Conservation (phyloP, 2,113 vertebrate genomes). For the Poecilia latipinna region DNA sequence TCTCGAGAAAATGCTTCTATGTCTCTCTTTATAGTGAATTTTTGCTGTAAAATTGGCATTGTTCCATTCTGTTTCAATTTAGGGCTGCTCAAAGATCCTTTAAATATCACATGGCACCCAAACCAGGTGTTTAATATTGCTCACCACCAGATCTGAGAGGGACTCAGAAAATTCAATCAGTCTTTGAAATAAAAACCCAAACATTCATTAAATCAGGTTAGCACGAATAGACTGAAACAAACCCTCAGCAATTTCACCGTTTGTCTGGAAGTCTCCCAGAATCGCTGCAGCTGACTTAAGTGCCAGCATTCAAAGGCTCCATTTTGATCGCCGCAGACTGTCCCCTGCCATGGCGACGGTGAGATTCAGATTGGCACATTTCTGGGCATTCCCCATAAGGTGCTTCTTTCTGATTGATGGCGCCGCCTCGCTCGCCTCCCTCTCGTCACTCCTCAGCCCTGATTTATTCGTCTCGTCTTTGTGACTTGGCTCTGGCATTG, state of each 20-base stretch:
- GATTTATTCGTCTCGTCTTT: conserved; percentile 77
- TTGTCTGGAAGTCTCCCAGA: conserved; percentile 46
- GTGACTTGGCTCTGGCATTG: conserved; percentile 77
- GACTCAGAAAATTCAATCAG: not conserved
- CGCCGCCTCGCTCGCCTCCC: conserved; percentile 55
- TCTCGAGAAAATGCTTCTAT: not conserved
- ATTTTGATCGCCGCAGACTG: conserved; percentile 36
- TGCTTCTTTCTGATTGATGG: conserved; percentile 75
- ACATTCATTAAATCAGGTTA: conserved; percentile 18
- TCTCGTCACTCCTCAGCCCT: conserved; percentile 60
- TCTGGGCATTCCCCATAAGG: conserved; percentile 76
- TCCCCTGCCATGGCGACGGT: conserved; percentile 35
- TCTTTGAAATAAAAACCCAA: not conserved
- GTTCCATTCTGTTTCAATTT: not conserved
- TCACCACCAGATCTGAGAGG: not conserved
- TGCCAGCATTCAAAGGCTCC: conserved; percentile 56
- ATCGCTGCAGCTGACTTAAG: conserved; percentile 33
- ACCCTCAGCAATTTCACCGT: conserved; percentile 19
- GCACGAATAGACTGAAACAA: not conserved
- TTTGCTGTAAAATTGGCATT: not conserved
- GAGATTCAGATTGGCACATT: conserved; percentile 67
- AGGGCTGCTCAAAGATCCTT: not conserved
- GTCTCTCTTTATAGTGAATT: not conserved
- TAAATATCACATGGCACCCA: not conserved
- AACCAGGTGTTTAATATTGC: not conserved